phyloP scores from a whole-genome alignment of 30 jellyfish, hydroid and myxozoan species.

The Cassiopea andromeda region DNA sequence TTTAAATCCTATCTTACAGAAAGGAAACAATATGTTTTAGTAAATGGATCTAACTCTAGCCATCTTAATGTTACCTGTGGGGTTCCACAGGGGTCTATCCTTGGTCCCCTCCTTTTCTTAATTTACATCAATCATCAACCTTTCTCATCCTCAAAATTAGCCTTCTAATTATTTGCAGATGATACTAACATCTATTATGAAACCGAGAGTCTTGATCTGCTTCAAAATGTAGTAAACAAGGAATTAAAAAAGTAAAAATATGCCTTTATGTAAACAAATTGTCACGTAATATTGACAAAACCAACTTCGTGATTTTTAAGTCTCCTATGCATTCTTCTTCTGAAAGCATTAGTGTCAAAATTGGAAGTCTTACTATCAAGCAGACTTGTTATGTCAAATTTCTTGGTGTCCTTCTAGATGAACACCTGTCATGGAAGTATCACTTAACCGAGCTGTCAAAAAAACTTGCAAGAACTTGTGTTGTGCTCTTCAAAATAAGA shows the following conservation, averaged over 20 bases:
- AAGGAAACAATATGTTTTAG: slow-evolving; percentile 62
- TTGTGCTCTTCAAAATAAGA: slow-evolving; percentile 27
- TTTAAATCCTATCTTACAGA: slow-evolving; percentile 58
- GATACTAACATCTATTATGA: slow-evolving; percentile 55
- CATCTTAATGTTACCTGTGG: slow-evolving; percentile 57
- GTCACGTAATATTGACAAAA: slow-evolving; percentile 27
- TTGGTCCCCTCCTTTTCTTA: slow-evolving; percentile 74
- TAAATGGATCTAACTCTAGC: slow-evolving; percentile 47
- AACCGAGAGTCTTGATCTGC: slow-evolving; percentile 53
- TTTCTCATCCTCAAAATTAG: slow-evolving; percentile 37
- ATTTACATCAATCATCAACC: slow-evolving; percentile 39
- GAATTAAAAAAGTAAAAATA: slow-evolving; percentile 38
- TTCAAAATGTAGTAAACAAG: slow-evolving; percentile 47
- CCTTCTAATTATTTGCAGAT: slow-evolving; percentile 66
- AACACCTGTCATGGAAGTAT: slow-evolving; percentile 4
- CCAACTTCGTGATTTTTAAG: slow-evolving; percentile 24
- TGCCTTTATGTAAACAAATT: slow-evolving; percentile 56
- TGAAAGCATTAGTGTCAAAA: slow-evolving; percentile 18
- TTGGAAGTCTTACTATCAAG: slow-evolving; percentile 31
- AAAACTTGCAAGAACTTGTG: slow-evolving; percentile 25
- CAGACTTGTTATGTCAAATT: slow-evolving; percentile 27
- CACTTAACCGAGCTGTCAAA: slow-evolving; percentile 12
- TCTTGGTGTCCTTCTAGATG: slow-evolving; percentile 16
- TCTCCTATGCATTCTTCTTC: slow-evolving; percentile 11
- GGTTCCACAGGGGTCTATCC: slow-evolving; percentile 77